Percentiles rank a stretch among this genome's conserved stretches.
These are phyloP conservation scores for Augochlorella aurata DNA, from an alignment of 2,888 invertebrate genomes.

Conservation along the genomic window DNA sequence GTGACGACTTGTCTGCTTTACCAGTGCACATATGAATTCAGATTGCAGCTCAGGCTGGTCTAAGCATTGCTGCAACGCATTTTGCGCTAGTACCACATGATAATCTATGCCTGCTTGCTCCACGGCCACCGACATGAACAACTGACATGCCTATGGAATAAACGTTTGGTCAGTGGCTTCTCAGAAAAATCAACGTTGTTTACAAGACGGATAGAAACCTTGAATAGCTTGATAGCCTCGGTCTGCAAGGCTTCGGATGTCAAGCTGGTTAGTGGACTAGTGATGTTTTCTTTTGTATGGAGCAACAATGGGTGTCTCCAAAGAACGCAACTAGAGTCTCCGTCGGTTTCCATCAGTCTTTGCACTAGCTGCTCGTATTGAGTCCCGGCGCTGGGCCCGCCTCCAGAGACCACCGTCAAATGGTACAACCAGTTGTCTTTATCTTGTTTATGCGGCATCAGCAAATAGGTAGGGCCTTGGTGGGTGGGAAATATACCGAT, in stretches of 20 bases:
- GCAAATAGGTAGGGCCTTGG: constrained; percentile 96
- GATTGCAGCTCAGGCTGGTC: constrained; percentile 95
- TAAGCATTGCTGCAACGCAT: constrained; percentile 95
- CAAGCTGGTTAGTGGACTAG: constrained; percentile 94
- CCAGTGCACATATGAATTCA: constrained; percentile 95
- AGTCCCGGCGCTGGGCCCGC: constrained; percentile 94
- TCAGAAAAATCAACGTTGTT: not conserved
- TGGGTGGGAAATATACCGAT: constrained; percentile 97
- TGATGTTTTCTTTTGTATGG: constrained; percentile 95
- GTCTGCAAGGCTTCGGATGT: constrained; percentile 94
- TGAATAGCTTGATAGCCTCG: constrained; percentile 96
- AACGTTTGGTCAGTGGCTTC: not conserved
- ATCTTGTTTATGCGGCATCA: constrained; percentile 95
- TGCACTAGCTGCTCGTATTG: constrained; percentile 98
- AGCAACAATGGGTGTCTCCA: constrained; percentile 96
- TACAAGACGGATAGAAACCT: constrained; percentile 83
- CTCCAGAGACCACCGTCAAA: constrained; percentile 95
- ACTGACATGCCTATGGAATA: constrained; percentile 90
- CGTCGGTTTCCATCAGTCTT: constrained; percentile 97
- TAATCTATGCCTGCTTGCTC: constrained; percentile 98
- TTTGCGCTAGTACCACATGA: constrained; percentile 98
- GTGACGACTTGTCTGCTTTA: constrained; percentile 95
- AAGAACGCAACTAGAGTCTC: constrained; percentile 94
- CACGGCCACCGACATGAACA: constrained; percentile 97
- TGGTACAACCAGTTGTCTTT: constrained; percentile 95